A percentile compares a stretch with the other conserved stretches of the same genome.
These are phyloP conservation scores for Lutjanus campechanus DNA, from an alignment of 2,797 vertebrate genomes.

Conservation along the genomic window DNA sequence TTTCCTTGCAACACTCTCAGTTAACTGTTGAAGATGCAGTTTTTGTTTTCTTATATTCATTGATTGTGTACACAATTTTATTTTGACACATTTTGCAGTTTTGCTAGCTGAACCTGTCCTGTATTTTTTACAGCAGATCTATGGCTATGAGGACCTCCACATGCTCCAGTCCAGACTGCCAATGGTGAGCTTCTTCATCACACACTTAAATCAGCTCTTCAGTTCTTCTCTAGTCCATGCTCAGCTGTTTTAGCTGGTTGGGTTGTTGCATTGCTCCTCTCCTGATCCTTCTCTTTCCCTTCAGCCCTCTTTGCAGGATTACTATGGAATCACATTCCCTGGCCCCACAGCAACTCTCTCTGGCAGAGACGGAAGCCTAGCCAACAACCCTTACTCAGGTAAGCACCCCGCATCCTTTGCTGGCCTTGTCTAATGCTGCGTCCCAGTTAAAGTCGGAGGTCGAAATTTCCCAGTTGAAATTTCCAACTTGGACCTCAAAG, in stretches of 20 bases:
- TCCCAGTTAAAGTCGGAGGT: no score
- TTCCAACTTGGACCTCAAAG: no score
- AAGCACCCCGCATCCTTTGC: constrained; percentile 6
- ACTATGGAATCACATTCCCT: constrained; percentile 98
- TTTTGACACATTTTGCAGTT: not conserved
- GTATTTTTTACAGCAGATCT: constrained; percentile 89
- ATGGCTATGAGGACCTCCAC: constrained; percentile 97
- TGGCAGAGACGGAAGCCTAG: constrained; percentile 92
- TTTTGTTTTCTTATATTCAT: not conserved
- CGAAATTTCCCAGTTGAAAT: no score
- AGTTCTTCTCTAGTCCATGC: not conserved
- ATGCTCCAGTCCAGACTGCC: constrained; percentile 96
- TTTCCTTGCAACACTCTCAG: not conserved
- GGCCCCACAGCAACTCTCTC: constrained; percentile 92
- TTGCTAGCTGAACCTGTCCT: constrained; percentile 2
- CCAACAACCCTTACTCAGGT: constrained; percentile 97
- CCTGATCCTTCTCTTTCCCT: constrained; percentile 28
- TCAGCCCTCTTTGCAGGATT: constrained; percentile 90
- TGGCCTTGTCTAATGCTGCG: not conserved
- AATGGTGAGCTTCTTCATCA: constrained; percentile 87
- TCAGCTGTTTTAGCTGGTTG: not conserved
- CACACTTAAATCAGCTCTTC: not conserved
- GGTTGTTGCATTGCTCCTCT: not conserved
- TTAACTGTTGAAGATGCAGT: not conserved
- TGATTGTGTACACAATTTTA: not conserved